Conservation (phyloP, 2,797 vertebrate species). For the Micrastur ruficollis region DNA sequence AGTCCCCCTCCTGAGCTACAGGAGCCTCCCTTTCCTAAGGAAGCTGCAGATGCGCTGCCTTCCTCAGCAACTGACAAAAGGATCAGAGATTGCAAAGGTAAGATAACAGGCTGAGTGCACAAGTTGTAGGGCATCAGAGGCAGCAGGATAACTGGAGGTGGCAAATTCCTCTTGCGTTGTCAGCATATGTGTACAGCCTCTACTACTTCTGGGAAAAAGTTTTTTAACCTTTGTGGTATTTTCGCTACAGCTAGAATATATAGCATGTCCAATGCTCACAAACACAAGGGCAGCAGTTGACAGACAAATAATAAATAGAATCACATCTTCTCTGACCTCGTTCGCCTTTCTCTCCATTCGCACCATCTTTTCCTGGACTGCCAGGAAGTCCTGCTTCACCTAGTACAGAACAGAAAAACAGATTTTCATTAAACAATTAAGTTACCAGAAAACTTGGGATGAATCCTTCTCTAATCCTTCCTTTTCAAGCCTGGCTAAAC, state of each 20-base stretch:
- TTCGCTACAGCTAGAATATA: neutral
- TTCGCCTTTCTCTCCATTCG: constrained; percentile 84
- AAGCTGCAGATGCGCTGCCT: neutral
- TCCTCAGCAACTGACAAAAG: neutral
- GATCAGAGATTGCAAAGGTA: neutral
- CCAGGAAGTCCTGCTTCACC: constrained; percentile 83
- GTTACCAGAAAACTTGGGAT: neutral
- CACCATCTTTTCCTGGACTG: constrained; percentile 77
- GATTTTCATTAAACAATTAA: neutral
- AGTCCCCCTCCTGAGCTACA: neutral
- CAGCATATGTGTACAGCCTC: neutral
- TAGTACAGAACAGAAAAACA: constrained; percentile 47
- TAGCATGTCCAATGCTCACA: neutral
- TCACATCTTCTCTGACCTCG: constrained; percentile 75
- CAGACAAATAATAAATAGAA: neutral
- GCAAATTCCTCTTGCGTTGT: neutral
- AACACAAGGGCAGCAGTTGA: neutral
- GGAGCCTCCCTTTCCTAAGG: neutral
- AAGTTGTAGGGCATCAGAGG: neutral
- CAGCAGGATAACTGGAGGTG: neutral
- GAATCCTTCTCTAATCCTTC: neutral
- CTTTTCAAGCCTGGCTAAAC: neutral
- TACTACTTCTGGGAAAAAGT: neutral
- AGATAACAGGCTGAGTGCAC: neutral
- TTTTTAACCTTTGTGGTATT: neutral